phyloP scores from a whole-genome alignment of 1,140 invertebrate genomes.

The Sycophila sp. region DNA sequence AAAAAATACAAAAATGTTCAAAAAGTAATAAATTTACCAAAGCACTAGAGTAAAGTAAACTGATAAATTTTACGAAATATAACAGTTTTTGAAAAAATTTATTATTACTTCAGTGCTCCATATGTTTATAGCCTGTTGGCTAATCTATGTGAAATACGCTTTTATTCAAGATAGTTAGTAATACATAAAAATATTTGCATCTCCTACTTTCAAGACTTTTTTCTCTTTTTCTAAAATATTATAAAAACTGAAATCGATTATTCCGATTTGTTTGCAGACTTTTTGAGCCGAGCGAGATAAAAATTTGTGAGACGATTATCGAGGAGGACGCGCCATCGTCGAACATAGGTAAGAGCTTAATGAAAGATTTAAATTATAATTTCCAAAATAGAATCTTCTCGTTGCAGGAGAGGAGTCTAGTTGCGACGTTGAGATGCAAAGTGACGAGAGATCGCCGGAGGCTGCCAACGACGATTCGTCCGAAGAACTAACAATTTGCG shows the following conservation, averaged over 20 bases:
- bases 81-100: too few species aligned
- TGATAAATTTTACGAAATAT: too few species aligned
- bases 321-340: conserved; percentile 10
- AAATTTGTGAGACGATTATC: conserved; percentile 25
- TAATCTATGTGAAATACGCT: too few species aligned
- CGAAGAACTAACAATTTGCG: background rate
- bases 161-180: too few species aligned
- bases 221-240: background rate
- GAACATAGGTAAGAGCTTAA: conserved; percentile 40
- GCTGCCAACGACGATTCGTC: background rate
- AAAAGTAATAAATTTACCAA: too few species aligned
- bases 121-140: background rate
- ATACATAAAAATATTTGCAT: too few species aligned
- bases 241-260: background rate
- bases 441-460: background rate
- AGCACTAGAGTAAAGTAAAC: too few species aligned
- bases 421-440: background rate
- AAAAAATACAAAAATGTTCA: too few species aligned
- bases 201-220: too few species aligned
- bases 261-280: background rate
- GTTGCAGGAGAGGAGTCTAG: conserved; percentile 35
- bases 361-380: conserved; percentile 42
- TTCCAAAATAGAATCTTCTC: conserved; percentile 45
- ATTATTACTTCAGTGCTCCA: background rate
- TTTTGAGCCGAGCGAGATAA: conserved; percentile 7